Evolutionary conservation across 1,140 invertebrate genomes (phyloP).

Genomic region (Teleogryllus occipitalis): DNA sequence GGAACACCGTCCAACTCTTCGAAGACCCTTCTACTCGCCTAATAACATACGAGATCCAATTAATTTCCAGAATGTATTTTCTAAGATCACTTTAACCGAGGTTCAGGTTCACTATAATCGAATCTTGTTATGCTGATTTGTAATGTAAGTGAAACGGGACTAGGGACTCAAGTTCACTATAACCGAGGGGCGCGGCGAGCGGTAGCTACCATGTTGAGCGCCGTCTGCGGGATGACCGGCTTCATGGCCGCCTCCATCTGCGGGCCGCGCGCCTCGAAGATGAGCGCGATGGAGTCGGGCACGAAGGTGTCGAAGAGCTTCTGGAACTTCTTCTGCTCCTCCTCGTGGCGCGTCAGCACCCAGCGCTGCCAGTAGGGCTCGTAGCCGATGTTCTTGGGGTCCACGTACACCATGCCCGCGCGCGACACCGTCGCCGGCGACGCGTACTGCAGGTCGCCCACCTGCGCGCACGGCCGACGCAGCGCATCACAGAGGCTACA

Average conservation of each 20-base stretch:
- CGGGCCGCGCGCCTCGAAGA: conserved; percentile 67
- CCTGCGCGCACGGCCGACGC: conserved; percentile 42
- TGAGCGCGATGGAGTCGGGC: conserved; percentile 56
- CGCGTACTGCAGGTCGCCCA: conserved; percentile 79
- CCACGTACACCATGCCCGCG: conserved; percentile 89
- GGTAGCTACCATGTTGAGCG: conserved; percentile 82
- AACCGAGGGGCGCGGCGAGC: no score
- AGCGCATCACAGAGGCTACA: no score
- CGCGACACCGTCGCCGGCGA: conserved; percentile 85
- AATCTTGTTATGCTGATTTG: no score
- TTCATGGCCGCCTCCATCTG: conserved; percentile 64
- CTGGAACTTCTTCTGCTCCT: conserved; percentile 46
- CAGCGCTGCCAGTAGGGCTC: conserved; percentile 77
- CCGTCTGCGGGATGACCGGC: conserved; percentile 72
- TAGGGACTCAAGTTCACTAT: no score
- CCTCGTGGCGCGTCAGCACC: conserved; percentile 26
- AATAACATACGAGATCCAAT: no score
- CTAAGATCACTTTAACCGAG: no score
- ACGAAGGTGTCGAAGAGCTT: conserved; percentile 67
- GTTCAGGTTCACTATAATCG: no score
- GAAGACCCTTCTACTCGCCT: no score
- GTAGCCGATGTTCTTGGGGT: conserved; percentile 81
- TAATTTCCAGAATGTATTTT: no score
- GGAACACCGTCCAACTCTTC: no score
- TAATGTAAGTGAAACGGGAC: no score